Evolutionary conservation across 2,797 vertebrate genomes (phyloP).

Genomic region (Bovichtus variegatus): DNA sequence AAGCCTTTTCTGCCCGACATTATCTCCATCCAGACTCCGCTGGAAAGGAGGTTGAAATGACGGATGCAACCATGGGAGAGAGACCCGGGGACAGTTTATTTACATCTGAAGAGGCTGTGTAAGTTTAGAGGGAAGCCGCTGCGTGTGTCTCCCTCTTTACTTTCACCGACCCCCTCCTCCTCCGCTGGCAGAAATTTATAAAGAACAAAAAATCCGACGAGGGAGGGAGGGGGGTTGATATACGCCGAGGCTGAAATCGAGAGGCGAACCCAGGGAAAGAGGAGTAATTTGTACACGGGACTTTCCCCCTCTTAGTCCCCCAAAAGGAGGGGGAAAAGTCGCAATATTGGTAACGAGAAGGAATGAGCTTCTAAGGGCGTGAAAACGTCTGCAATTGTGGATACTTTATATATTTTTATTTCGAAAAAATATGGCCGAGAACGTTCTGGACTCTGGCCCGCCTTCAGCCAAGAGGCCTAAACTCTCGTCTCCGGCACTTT

Average conservation of each 20-base stretch:
- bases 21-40: constrained; percentile 80
- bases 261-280: constrained; percentile 90
- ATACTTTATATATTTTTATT: constrained; percentile 89
- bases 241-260: constrained; percentile 89
- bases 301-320: constrained; percentile 89
- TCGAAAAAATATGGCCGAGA: constrained; percentile 97
- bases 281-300: constrained; percentile 87
- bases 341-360: constrained; percentile 81
- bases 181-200: constrained; percentile 89
- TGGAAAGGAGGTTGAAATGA: constrained; percentile 80
- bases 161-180: constrained; percentile 83
- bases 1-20: constrained; percentile 79
- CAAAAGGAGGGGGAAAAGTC: constrained; percentile 90
- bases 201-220: constrained; percentile 88
- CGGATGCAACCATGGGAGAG: constrained; percentile 77
- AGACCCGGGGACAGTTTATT: constrained; percentile 70
- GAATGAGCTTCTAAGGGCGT: constrained; percentile 79
- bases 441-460: constrained; percentile 98
- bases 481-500: constrained; percentile 98
- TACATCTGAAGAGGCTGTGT: constrained; percentile 73
- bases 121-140: constrained; percentile 81
- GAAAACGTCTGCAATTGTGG: constrained; percentile 84
- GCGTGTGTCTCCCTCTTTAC: constrained; percentile 83
- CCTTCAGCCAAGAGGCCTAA: constrained; percentile 99
- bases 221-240: constrained; percentile 87